Evolutionary conservation across 1,140 invertebrate species (phyloP).

Genomic region (Lanistes nyassanus): DNA sequence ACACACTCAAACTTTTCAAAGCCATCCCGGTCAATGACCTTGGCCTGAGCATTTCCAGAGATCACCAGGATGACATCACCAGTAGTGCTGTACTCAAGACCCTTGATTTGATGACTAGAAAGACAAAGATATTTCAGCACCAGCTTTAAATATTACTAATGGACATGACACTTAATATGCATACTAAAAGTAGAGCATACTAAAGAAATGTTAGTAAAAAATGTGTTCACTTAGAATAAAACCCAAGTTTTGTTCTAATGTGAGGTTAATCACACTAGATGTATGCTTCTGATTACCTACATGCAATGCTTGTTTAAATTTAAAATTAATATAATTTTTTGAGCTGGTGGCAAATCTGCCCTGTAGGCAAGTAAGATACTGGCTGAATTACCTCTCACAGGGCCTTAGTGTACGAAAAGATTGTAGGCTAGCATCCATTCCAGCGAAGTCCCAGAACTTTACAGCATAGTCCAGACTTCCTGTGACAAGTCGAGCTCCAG

Average conservation of each 20-base stretch:
- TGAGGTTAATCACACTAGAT: background rate
- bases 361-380: too few relatives aligned
- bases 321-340: too few relatives aligned
- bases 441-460: constrained; percentile 97
- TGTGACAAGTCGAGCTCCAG: constrained; percentile 90
- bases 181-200: background rate
- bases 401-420: constrained; percentile 93
- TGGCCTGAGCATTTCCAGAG: constrained; percentile 87
- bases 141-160: background rate
- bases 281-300: too few relatives aligned
- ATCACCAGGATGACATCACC: constrained; percentile 95
- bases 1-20: constrained; percentile 95
- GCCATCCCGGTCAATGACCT: constrained; percentile 95
- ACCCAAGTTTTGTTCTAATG: background rate
- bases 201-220: background rate
- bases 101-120: constrained; percentile 85
- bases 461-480: constrained; percentile 94
- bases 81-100: constrained; percentile 90
- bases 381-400: constrained; percentile 85
- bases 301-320: too few relatives aligned
- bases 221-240: background rate
- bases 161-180: too few relatives aligned
- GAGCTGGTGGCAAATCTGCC: too few relatives aligned
- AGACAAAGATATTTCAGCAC: constrained; percentile 31
- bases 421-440: constrained; percentile 91